Percentiles rank a stretch among this genome's conserved stretches.
Conservation (phyloP, 2,797 vertebrate genomes). For the Dendrocincla tyrannina region DNA sequence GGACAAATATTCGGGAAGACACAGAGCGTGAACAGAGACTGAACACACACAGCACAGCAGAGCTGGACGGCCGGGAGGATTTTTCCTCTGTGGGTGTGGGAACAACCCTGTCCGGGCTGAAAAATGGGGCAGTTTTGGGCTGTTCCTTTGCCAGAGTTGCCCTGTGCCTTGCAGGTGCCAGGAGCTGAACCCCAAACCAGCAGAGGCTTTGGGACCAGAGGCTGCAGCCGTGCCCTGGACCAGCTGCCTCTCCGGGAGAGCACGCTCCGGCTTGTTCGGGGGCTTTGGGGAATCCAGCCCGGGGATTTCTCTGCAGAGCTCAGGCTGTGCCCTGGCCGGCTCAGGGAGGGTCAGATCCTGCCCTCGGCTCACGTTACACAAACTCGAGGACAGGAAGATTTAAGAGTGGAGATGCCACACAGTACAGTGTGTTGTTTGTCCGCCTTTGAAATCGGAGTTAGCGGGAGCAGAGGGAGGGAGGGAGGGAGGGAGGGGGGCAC, state of each 20-base stretch:
- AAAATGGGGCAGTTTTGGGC: neutral
- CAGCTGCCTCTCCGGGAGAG: neutral
- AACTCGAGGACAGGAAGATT: constrained; percentile 81
- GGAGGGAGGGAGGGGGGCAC: constrained; percentile 57
- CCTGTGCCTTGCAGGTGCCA: neutral
- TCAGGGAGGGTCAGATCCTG: constrained; percentile 71
- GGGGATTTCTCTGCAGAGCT: neutral
- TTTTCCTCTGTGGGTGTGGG: neutral
- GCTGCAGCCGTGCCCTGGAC: neutral
- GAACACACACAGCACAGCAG: neutral
- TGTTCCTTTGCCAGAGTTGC: neutral
- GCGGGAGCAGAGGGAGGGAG: constrained; percentile 13
- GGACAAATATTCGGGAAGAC: neutral
- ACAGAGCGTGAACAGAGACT: neutral
- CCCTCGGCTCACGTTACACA: constrained; percentile 75
- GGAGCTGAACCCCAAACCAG: neutral
- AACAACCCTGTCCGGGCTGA: neutral
- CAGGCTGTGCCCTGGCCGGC: constrained; percentile 18
- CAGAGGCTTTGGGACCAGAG: neutral
- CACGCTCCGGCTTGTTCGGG: neutral
- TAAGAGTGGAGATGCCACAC: constrained; percentile 76
- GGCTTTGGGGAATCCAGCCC: neutral
- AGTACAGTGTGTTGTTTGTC: constrained; percentile 78
- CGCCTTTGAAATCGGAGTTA: constrained; percentile 81
- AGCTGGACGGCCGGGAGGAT: neutral